Percentiles rank a stretch among this genome's conserved stretches.
phyloP scores from a whole-genome alignment of 1,140 invertebrate genomes.

The Macrostomum lignano region DNA sequence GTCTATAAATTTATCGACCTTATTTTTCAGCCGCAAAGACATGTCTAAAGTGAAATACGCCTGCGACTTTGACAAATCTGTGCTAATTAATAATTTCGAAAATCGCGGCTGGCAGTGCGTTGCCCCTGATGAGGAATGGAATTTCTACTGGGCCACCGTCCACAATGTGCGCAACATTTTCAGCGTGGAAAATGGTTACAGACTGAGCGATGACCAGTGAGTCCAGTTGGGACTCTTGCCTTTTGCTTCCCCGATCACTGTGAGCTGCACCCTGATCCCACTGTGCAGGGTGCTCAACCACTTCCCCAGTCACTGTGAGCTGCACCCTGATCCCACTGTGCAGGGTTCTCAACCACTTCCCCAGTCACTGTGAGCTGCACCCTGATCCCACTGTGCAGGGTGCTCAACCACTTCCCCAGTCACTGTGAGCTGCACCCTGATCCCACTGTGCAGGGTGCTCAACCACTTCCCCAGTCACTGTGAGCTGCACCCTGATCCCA shows the following conservation, averaged over 20 bases:
- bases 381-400: no score
- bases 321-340: no score
- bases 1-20: no score
- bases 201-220: conserved; percentile 62
- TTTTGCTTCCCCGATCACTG: conserved; percentile 8
- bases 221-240: not conserved
- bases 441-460: no score
- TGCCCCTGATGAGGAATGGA: conserved; percentile 69
- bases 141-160: conserved; percentile 76
- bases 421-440: conserved; percentile 46
- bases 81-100: conserved; percentile 66
- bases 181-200: conserved; percentile 61
- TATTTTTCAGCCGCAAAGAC: no score
- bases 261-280: no score
- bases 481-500: no score
- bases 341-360: conserved; percentile 55
- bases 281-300: conserved; percentile 54
- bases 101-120: conserved; percentile 67
- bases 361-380: conserved; percentile 42
- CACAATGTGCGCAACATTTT: conserved; percentile 61
- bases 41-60: conserved; percentile 36
- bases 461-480: conserved; percentile 52
- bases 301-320: conserved; percentile 44
- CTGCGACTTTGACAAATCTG: conserved; percentile 75
- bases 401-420: conserved; percentile 54